Base-by-base conservation (phyloP, 2,888 invertebrate genomes). In the Andrena flavipes region DNA sequence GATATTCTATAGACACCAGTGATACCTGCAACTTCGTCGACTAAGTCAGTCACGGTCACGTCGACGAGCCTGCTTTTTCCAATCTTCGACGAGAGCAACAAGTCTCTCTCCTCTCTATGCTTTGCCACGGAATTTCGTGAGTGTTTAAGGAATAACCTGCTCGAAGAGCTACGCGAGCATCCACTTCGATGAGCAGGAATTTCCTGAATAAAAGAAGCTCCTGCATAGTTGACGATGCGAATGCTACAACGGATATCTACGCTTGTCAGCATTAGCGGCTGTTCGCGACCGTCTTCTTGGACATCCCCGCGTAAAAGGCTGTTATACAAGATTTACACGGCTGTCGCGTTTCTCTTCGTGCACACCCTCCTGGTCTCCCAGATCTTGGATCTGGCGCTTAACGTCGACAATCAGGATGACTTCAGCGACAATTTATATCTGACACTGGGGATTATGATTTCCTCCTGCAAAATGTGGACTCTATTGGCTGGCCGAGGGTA, bases 391-490 rank as follows among this genome's bases (percentile, higher is more conserved):
- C 10, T 77, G 8, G 26, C 76, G 30, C 42, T 79, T 16, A 60
- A 23, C 26, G 70, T 70, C 23, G 23, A 79, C 3, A 76, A 70
- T 20, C 30, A 63, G 5, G 59, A 79, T 2, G 75, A 72, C 4
- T 76, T 84, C 30, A 76, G 54, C 0, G 76, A 84, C 29, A 84
- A 73, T 49, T 75, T 82, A 3, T 73, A 73, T 2, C 42, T 73
- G 59, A n/a, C 86, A 5, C 30, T 89, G 2, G 73, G 82, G 7
- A 76, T 82, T 54, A 6, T 84, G 0, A 33, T 69, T 0, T 35
- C 75, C 59, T 81, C 84, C 23, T 81, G 63, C 20, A 90, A 90
- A 77, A 74, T 82, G 30, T 33, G 70, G 2, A 84, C 60, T 51
- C 33, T 89, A 29, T 30, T 89, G 30, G n/a, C 68, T 8, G 68